Percentiles rank a stretch among this genome's conserved stretches.
Evolutionary conservation across 1,140 invertebrate species (phyloP).

Genomic region (Papilio polytes): DNA sequence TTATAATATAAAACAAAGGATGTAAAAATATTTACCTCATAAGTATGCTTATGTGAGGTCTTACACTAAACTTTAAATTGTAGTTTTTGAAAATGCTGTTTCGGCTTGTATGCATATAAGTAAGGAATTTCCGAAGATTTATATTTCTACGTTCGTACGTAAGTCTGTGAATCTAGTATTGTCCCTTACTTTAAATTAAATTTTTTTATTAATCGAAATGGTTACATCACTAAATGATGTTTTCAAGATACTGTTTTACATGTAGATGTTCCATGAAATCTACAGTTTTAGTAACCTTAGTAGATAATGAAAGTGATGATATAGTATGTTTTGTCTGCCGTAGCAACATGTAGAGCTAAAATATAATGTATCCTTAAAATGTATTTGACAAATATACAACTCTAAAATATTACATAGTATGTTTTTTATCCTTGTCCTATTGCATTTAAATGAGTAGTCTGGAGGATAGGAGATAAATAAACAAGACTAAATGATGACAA

Average conservation of each 20-base stretch:
- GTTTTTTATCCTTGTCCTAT: constrained; percentile 31
- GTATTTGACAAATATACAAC: constrained; percentile 71
- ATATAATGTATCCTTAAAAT: constrained; percentile 75
- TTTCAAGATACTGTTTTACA: too few relatives aligned
- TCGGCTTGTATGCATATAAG: constrained; percentile 58
- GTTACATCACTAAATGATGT: background rate
- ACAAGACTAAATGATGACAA: background rate
- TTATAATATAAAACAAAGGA: constrained; percentile 32
- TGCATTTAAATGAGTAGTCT: background rate
- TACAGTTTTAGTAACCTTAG: constrained; percentile 41
- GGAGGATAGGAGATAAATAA: background rate
- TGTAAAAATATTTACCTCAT: constrained; percentile 48
- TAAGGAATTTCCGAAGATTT: constrained; percentile 39
- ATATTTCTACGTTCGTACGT: constrained; percentile 44
- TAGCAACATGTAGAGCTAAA: constrained; percentile 72
- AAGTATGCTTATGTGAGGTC: constrained; percentile 52
- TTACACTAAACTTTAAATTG: constrained; percentile 47
- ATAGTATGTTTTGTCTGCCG: constrained; percentile 69
- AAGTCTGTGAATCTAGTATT: constrained; percentile 35
- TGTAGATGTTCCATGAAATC: constrained; percentile 37
- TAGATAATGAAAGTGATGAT: constrained; percentile 59
- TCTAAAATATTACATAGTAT: constrained; percentile 45
- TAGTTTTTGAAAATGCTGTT: constrained; percentile 44
- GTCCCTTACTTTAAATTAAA: constrained; percentile 24
- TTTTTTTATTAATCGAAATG: background rate